Base-by-base conservation (phyloP, 2,113 vertebrate genomes). In the Monarcha castaneiventris region DNA sequence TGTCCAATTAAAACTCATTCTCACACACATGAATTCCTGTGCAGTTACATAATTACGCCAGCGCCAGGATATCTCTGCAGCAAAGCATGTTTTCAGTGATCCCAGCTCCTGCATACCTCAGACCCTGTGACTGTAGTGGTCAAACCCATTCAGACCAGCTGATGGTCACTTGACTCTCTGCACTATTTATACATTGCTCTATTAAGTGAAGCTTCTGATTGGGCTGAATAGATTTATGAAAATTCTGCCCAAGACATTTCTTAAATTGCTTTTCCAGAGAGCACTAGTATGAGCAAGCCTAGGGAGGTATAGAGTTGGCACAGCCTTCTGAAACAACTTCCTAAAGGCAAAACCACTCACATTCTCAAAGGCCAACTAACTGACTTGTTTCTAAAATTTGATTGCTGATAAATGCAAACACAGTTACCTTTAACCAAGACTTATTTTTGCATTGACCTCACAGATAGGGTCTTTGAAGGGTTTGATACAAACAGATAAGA, bases 81-180 rank as follows among this genome's bases (percentile, higher is more conserved):
- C 89, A 81, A 72, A 64, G 90, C 74, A 32, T 94, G 96, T 92
- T 95, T 97, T 92, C 94, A 95, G 86, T 79, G 85, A 84, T 83
- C 96, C 96, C 95, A 98, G 93, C 90, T 96, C 95, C 83, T 85
- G 96, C 98, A 99, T 98, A 98, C 98, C 98, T 98, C 98, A 98
- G 96, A 97, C 97, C 99, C 98, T 98, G 96, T 99, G 98, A 99
- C 98, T 94, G 51, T 88, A 97, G 73, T 98, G 97, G 98, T 98
- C 98, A 98, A 98, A 98, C 98, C 97, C 96, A 96, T 97, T 97
- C 96, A 84, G 69, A 98, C 96, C 98, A 98, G 98, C 98, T 99
- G 98, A 99, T 98, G 96, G 98, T 99, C 99, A 99, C 98, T 99
- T 99, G 98, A 99, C 98, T 98, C 97, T 88, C 98, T 3, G 39